phyloP scores from a whole-genome alignment of 2,888 invertebrate species.

The Listrodromus nycthemerus region DNA sequence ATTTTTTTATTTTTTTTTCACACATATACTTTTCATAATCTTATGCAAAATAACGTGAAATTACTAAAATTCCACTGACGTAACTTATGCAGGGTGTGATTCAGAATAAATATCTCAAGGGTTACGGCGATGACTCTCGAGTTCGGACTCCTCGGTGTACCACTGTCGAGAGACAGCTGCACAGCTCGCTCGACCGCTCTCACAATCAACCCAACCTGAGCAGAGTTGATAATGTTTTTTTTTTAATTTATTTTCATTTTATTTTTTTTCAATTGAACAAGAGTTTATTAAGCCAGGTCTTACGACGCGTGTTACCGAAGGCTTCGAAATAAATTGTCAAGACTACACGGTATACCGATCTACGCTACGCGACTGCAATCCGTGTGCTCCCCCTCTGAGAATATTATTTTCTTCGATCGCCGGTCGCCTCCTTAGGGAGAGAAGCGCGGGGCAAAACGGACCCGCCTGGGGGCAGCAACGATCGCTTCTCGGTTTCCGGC shows the following conservation, averaged over 20 bases:
- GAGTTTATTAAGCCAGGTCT: constrained; percentile 49
- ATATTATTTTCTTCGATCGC: constrained; percentile 63
- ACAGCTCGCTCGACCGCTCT: constrained; percentile 14
- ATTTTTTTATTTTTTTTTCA: background rate
- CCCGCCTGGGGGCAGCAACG: background rate
- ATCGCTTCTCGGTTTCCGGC: background rate
- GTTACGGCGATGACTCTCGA: no score
- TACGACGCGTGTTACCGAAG: constrained; percentile 47
- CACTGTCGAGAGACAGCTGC: background rate
- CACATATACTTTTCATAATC: background rate
- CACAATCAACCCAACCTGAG: constrained; percentile 53
- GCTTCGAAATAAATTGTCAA: constrained; percentile 52
- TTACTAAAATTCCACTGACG: background rate
- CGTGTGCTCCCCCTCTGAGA: constrained; percentile 40
- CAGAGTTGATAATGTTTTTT: background rate
- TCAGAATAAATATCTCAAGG: no score
- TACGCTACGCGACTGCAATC: constrained; percentile 36
- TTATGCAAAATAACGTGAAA: background rate
- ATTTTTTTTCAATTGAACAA: constrained; percentile 25
- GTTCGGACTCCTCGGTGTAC: background rate
- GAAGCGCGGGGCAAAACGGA: background rate
- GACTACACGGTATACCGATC: constrained; percentile 14
- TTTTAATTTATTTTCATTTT: no score
- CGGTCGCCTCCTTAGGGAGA: constrained; percentile 26
- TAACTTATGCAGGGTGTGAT: no score